A percentile compares a stretch with the other conserved stretches of the same genome.
These are phyloP conservation scores for Leiothrix lutea DNA, from an alignment of 2,113 vertebrate genomes.

Conservation along the genomic window DNA sequence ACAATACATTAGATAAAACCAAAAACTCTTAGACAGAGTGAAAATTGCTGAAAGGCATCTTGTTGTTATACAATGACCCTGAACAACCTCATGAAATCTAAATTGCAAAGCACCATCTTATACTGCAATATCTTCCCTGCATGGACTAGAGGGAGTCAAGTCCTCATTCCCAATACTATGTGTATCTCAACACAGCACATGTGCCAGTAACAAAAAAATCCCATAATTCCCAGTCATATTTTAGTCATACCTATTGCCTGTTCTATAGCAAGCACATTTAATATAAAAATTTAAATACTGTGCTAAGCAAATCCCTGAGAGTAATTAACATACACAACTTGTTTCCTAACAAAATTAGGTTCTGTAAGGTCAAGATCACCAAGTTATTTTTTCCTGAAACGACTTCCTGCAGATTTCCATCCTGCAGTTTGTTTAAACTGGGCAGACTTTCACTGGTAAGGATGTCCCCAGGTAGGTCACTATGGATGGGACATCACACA, in stretches of 20 bases:
- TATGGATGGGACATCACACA: not conserved
- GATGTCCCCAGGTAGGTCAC: rapidly evolving
- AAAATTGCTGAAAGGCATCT: slow-evolving; percentile 25
- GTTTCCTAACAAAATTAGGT: not conserved
- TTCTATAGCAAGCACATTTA: not conserved
- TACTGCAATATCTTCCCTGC: not conserved
- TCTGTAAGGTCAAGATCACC: not conserved
- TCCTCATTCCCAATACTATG: not conserved
- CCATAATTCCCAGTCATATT: not conserved
- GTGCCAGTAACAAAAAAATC: not conserved
- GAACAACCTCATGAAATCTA: slow-evolving; percentile 1
- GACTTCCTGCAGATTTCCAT: not conserved
- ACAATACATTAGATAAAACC: not conserved
- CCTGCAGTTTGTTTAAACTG: not conserved
- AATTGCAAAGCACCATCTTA: not conserved
- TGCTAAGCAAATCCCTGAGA: not conserved
- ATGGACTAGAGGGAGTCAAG: not conserved
- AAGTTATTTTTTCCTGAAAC: not conserved
- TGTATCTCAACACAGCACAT: not conserved
- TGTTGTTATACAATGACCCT: not conserved
- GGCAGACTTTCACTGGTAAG: not conserved
- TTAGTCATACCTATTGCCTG: not conserved
- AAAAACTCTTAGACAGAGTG: slow-evolving; percentile 18
- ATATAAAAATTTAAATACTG: not conserved
- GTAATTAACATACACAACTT: not conserved